These are phyloP conservation scores for Volucella inflata DNA, from an alignment of 2,888 invertebrate genomes.

Conservation along the genomic window DNA sequence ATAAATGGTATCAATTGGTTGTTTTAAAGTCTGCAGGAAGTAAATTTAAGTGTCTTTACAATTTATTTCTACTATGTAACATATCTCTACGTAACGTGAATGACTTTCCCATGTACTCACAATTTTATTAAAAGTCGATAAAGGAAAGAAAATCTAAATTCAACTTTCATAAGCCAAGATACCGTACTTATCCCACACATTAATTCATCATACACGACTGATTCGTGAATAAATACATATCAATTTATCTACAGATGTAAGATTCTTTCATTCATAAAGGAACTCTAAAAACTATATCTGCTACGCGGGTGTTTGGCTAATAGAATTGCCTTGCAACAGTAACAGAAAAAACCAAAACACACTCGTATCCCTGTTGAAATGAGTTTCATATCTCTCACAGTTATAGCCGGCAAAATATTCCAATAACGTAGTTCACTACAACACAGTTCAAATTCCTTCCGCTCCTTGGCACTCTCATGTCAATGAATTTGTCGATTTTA, in stretches of 20 bases:
- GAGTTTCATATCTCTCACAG: neutral
- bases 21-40: neutral
- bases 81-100: no score
- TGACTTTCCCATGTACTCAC: no score
- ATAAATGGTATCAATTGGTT: neutral
- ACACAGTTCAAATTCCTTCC: neutral
- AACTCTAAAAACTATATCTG: neutral
- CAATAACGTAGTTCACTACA: neutral
- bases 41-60: neutral
- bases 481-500: constrained; percentile 19
- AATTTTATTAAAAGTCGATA: constrained; percentile 14
- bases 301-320: neutral
- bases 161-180: constrained; percentile 11
- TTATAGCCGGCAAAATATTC: neutral
- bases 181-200: neutral
- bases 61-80: no score
- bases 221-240: constrained; percentile 14
- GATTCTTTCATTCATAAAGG: neutral
- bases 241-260: neutral
- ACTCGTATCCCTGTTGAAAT: constrained; percentile 2
- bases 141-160: constrained; percentile 21
- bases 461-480: neutral
- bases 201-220: neutral
- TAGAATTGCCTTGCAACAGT: constrained; percentile 7
- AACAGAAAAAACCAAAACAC: neutral